Conservation (phyloP, 2,797 vertebrate genomes). For the Pempheris klunzingeri region DNA sequence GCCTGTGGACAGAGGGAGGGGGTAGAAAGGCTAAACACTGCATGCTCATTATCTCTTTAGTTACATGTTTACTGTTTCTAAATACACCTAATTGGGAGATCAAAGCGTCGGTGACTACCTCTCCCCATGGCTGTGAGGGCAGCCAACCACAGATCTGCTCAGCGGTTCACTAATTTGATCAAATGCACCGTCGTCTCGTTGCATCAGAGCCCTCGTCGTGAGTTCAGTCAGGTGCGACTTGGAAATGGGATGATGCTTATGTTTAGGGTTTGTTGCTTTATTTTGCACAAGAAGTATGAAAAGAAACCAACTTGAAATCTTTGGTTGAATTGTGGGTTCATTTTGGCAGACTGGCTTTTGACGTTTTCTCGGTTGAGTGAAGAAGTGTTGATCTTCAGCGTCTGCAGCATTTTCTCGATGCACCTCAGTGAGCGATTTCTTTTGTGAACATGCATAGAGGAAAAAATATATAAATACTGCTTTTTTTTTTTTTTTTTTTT, state of each 20-base stretch:
- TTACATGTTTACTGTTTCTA: constrained; percentile 85
- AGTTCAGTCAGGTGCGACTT: constrained; percentile 49
- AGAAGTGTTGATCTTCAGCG: neutral
- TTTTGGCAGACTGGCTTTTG: constrained; percentile 20
- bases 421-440: neutral
- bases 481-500: no score
- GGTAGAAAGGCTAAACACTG: constrained; percentile 47
- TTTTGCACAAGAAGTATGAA: neutral
- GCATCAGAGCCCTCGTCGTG: constrained; percentile 19
- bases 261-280: constrained; percentile 10
- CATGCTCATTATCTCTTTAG: constrained; percentile 80
- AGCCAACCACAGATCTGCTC: constrained; percentile 50
- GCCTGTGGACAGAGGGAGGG: constrained; percentile 51
- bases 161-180: constrained; percentile 65
- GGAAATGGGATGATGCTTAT: neutral
- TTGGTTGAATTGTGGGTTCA: neutral
- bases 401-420: neutral
- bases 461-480: no score
- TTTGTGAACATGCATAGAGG: neutral
- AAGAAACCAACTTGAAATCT: constrained; percentile 17
- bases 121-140: constrained; percentile 71
- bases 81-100: constrained; percentile 84
- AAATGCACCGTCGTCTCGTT: constrained; percentile 24
- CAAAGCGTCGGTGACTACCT: constrained; percentile 67
- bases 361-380: constrained; percentile 19